Base-by-base conservation (phyloP, 2,113 vertebrate genomes). In the Haemorhous mexicanus region DNA sequence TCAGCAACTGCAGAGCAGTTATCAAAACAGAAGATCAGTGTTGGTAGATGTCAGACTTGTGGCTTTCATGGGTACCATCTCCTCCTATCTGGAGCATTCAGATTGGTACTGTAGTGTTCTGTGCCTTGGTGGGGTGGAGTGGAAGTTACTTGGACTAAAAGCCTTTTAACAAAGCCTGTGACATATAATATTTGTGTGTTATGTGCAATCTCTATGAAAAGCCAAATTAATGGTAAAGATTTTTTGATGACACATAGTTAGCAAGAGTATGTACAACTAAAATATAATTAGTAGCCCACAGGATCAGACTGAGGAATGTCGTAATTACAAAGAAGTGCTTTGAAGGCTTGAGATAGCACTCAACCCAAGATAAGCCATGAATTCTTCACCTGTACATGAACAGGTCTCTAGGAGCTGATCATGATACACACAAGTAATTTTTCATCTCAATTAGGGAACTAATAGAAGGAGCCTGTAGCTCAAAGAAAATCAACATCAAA, bases 301-400 rank as follows among this genome's bases (percentile, higher is more conserved):
- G 55, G 23, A 93, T 68, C 75, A 86, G 67, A 69, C 16, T 76
- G 73, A 66, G 1, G 23, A 85, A 67, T 78, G 69, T 44, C 20
- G 27, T 56, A 89, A 70, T 17, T 83, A 75, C 19, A 62, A 62
- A 79, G 85, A 96, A 93, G 55, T 90, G 28, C 50, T 92, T 49
- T 88, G 63, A 86, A 59, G 23, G 28, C 53, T 55, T 69, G 46
- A 80, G 75, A 68, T 92, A 95, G 85, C 23, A 18, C 70, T 93
- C 46, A 83, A 58, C 12, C n/a, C 50, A 59, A 69, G 75, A 83
- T 66, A 91, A 94, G 32, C 37, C 52, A 26, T 41, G 37, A 94
- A 83, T 79, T 28, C 74, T 89, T 86, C 41, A 77, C 28, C 70
- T 90, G 37, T 66, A 53, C 66, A n/a, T 62, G 63, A n/a, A 53